Evolutionary conservation across 2,888 invertebrate genomes (phyloP).

Genomic region (Parelbella ahira): DNA sequence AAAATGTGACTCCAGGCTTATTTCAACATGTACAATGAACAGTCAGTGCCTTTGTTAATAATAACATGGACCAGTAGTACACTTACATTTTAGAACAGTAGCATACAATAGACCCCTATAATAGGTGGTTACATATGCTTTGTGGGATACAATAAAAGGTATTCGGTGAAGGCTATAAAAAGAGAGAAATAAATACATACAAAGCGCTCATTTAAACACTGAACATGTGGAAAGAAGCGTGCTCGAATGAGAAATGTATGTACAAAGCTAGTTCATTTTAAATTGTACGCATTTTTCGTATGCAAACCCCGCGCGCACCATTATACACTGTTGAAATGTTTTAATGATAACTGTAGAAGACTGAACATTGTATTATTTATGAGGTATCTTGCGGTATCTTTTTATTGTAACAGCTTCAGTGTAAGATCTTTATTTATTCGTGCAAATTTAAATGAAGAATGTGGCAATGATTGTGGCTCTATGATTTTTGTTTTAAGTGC

Average conservation of each 20-base stretch:
- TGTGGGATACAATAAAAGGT: conserved; percentile 10
- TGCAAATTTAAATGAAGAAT: too few species aligned
- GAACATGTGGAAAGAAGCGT: conserved; percentile 24
- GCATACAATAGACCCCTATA: too few species aligned
- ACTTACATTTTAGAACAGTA: too few species aligned
- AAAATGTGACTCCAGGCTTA: too few species aligned
- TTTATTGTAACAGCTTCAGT: too few species aligned
- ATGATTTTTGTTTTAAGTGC: too few species aligned
- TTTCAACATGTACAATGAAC: too few species aligned
- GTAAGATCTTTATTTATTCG: too few species aligned
- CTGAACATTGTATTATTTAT: conserved; percentile 14
- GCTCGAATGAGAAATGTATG: conserved; percentile 21
- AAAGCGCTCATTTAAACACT: conserved; percentile 24
- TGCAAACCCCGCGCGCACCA: conserved; percentile 8
- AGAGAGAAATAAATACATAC: conserved; percentile 12
- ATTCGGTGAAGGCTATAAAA: conserved; percentile 14
- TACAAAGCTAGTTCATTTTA: conserved; percentile 24
- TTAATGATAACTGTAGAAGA: conserved; percentile 12
- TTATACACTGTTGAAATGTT: conserved; percentile 19
- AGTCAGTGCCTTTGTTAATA: too few species aligned
- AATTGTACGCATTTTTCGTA: conserved; percentile 21
- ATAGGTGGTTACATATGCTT: not conserved
- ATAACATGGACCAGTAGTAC: too few species aligned
- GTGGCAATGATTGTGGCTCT: too few species aligned
- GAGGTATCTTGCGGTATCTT: conserved; percentile 5